Percentiles rank a stretch among this genome's conserved stretches.
Conservation (phyloP, 2,888 invertebrate genomes). For the Sphinx pinastri region DNA sequence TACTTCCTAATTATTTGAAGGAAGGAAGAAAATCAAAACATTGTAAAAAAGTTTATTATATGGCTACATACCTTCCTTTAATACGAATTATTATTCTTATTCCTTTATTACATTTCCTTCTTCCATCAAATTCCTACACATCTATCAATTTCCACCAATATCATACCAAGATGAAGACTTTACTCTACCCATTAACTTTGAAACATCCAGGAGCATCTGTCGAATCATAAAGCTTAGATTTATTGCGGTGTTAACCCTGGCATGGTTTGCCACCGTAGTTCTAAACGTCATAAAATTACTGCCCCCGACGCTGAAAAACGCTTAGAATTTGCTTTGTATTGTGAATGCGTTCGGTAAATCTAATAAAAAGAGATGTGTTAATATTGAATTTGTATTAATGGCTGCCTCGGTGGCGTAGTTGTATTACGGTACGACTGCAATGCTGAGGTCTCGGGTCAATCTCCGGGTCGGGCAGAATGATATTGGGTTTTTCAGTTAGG, state of each 20-base stretch:
- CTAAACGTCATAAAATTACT: conserved; percentile 27
- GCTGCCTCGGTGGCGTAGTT: too few relatives aligned
- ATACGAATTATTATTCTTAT: too few relatives aligned
- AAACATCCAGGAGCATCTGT: conserved; percentile 56
- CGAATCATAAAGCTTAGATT: conserved; percentile 59
- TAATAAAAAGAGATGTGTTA: background rate
- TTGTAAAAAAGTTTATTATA: too few relatives aligned
- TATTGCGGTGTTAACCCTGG: conserved; percentile 50
- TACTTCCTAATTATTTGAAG: too few relatives aligned
- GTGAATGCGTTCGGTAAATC: background rate
- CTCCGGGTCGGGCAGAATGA: too few relatives aligned
- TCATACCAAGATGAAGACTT: background rate
- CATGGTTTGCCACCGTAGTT: conserved; percentile 38
- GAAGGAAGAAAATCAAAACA: too few relatives aligned
- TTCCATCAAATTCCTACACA: too few relatives aligned
- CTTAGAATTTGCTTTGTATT: conserved; percentile 6
- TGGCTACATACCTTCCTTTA: too few relatives aligned
- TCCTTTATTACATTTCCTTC: too few relatives aligned
- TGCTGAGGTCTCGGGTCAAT: too few relatives aligned
- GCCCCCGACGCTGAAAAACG: conserved; percentile 1
- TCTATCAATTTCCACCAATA: background rate
- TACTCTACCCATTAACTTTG: conserved; percentile 34
- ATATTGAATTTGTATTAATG: background rate
- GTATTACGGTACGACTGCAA: too few relatives aligned
- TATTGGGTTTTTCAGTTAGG: too few relatives aligned